These are phyloP conservation scores for Lethrus apterus DNA, from an alignment of 1,140 invertebrate genomes.

Conservation along the genomic window DNA sequence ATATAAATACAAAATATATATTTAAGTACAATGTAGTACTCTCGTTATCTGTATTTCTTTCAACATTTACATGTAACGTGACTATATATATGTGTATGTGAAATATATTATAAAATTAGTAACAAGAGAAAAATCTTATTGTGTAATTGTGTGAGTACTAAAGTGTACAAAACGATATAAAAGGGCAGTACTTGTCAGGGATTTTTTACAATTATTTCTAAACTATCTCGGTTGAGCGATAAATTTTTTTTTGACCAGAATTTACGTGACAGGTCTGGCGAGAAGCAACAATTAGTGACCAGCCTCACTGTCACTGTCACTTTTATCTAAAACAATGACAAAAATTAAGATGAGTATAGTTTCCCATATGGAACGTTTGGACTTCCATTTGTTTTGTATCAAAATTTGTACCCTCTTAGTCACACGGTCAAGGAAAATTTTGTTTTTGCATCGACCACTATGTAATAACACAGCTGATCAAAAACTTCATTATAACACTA, in stretches of 20 bases:
- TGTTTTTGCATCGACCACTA: background rate
- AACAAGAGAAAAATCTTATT: no score
- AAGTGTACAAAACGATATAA: no score
- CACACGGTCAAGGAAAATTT: background rate
- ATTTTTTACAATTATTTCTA: no score
- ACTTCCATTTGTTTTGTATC: background rate
- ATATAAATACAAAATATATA: no score
- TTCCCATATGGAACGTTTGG: background rate
- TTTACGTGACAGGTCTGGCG: constrained; percentile 8
- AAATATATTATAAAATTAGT: no score
- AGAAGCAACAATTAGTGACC: constrained; percentile 66
- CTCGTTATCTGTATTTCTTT: no score
- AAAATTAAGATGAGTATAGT: constrained; percentile 9
- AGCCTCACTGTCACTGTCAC: constrained; percentile 80
- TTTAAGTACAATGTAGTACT: no score
- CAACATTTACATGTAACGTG: no score
- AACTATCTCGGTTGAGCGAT: constrained; percentile 24
- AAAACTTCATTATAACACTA: background rate
- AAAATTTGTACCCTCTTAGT: background rate
- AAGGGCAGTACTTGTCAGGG: no score
- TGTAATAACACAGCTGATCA: background rate
- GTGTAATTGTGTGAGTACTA: no score
- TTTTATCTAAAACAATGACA: constrained; percentile 67
- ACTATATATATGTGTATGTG: no score
- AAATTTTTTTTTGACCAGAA: constrained; percentile 26